These are phyloP conservation scores for Brachionus rubens DNA, from an alignment of 1,140 invertebrate genomes.

Conservation along the genomic window DNA sequence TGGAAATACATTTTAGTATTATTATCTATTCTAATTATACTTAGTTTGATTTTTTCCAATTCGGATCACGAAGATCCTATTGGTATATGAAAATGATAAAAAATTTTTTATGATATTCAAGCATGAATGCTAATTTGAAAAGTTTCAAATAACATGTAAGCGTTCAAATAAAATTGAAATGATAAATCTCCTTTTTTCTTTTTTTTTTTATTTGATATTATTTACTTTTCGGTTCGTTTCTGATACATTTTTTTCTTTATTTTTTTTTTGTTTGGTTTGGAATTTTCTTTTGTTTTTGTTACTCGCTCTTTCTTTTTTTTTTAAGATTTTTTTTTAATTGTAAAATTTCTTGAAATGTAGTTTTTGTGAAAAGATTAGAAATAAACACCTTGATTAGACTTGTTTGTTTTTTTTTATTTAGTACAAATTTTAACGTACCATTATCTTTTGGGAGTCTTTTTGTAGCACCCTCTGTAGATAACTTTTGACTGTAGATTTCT, in stretches of 20 bases:
- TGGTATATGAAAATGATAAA: background rate
- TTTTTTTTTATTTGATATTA: background rate
- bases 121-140: constrained; percentile 20
- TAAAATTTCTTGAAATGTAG: too few relatives aligned
- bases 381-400: too few relatives aligned
- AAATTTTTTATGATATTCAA: constrained; percentile 11
- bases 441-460: too few relatives aligned
- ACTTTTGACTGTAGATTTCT: too few relatives aligned
- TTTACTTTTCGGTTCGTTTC: background rate
- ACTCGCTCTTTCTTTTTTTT: too few relatives aligned
- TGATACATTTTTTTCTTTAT: background rate
- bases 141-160: constrained; percentile 20
- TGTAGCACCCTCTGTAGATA: too few relatives aligned
- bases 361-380: too few relatives aligned
- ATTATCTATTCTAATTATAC: background rate
- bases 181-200: background rate
- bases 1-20: background rate
- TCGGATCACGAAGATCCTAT: background rate
- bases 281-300: too few relatives aligned
- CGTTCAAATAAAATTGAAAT: background rate
- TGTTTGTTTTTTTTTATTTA: too few relatives aligned
- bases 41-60: background rate
- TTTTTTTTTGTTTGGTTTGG: background rate
- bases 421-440: too few relatives aligned
- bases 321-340: too few relatives aligned